A percentile compares a stretch with the other conserved stretches of the same genome.
Conservation (phyloP, 2,797 vertebrate genomes). For the Tympanoctomys barrerae region DNA sequence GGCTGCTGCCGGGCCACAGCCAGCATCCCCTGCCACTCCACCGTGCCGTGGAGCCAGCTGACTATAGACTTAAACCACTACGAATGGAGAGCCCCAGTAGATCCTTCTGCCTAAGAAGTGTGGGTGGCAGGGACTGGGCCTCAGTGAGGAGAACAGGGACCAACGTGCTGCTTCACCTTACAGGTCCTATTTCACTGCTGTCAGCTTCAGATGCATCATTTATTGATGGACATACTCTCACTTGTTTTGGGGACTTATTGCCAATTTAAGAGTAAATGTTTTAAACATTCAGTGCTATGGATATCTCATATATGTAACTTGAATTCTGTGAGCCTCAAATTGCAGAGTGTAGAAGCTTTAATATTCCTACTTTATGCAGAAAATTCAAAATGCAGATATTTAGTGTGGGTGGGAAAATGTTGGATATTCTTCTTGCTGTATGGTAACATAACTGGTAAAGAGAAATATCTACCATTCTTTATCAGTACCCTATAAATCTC, state of each 20-base stretch:
- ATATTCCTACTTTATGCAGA: not conserved
- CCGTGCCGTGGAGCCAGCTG: not conserved
- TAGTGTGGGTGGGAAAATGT: not conserved
- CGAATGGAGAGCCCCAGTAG: too few relatives aligned
- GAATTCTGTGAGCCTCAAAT: slow-evolving; percentile 19
- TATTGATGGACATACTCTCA: not conserved
- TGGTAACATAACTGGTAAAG: not conserved
- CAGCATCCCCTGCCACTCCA: not conserved
- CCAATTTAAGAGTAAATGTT: slow-evolving; percentile 37
- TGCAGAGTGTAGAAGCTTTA: not conserved
- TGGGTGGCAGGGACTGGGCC: too few relatives aligned
- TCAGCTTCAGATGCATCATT: slow-evolving; percentile 21
- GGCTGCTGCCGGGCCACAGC: not conserved
- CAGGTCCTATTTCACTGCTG: not conserved
- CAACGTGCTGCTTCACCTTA: not conserved
- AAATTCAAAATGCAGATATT: slow-evolving; percentile 38
- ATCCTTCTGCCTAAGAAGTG: not conserved
- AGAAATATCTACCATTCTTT: not conserved
- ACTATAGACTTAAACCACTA: not conserved
- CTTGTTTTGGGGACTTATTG: slow-evolving; percentile 12
- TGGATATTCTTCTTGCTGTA: not conserved
- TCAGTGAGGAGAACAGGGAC: not conserved
- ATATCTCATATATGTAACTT: slow-evolving; percentile 28
- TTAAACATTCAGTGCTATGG: slow-evolving; percentile 2
- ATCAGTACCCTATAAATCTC: not conserved